Base-by-base conservation (phyloP, 2,113 vertebrate genomes). In the Gila orcuttii region DNA sequence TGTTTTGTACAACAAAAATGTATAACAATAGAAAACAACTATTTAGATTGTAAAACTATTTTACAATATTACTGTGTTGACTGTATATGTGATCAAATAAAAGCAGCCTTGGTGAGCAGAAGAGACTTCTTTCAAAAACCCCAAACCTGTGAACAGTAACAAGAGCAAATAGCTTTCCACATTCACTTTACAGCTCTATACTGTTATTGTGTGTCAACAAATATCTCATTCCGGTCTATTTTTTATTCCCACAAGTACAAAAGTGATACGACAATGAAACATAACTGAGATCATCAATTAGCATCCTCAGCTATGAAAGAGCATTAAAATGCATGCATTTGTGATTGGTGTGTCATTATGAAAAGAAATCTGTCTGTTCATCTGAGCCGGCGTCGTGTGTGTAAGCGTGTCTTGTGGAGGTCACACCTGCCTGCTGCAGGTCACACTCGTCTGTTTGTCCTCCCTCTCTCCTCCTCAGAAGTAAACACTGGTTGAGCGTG, bases 361-460 rank as follows among this genome's bases (percentile, higher is more conserved):
- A 62, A 42, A 79, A 62, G 23, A 62, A 79, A 79, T 31, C 7
- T 21, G 36, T 45, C 59, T 80, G 13, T 42, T 79, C 23, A 45
- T 62, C 25, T n/a, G 8, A 45, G 39, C 50, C 3, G 1, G 78
- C 42, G 13, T 50, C 60, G 15, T 13, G 57, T 12, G 9, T 45
- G 78, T 79, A 79, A 39, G 45, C 6, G 19, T 7, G 19, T 57
- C 55, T 57, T 21, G 55, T 23, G 64, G 6, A 25, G 36, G 57
- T 80, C 78, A 69, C 84, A 85, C 78, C 84, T 78, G 83, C 87
- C 71, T 88, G 89, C 74, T 57, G 60, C 85, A 87, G 81, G 87
- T 81, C 86, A 85, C 89, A 89, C 91, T 91, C 89, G 90, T 92
- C 93, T 94, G 93, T 74, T 85, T 60, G 79, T 31, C 21, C 8